Conservation (phyloP, 2,888 invertebrate species). For the Polyploca ridens region DNA sequence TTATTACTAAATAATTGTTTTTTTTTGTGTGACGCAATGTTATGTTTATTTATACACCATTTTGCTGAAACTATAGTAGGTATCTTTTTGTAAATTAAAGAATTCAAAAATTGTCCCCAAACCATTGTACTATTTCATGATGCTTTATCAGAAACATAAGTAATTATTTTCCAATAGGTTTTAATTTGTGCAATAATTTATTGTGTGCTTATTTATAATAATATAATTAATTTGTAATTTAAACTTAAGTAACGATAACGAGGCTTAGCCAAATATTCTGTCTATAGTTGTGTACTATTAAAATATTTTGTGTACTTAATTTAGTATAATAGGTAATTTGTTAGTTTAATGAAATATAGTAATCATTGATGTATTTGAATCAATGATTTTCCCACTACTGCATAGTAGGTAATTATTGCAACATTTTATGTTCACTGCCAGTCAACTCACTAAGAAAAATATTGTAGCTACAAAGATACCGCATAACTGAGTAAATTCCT, state of each 20-base stretch:
- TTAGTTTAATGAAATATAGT: neutral
- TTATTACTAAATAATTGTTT: too few species aligned
- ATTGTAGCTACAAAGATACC: too few species aligned
- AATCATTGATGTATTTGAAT: neutral
- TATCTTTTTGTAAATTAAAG: too few species aligned
- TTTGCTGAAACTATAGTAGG: too few species aligned
- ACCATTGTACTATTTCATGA: neutral
- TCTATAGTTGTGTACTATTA: conserved; percentile 16
- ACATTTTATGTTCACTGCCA: too few species aligned
- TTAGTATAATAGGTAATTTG: conserved; percentile 3
- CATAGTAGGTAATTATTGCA: too few species aligned
- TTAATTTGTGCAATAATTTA: conserved; percentile 40
- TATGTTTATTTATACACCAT: too few species aligned
- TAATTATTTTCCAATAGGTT: conserved; percentile 21
- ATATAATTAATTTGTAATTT: conserved; percentile 17
- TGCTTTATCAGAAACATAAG: neutral
- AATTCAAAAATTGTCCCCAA: neutral
- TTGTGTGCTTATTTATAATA: conserved; percentile 32
- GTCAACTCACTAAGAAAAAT: too few species aligned
- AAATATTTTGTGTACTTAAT: conserved; percentile 8
- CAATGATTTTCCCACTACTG: too few species aligned
- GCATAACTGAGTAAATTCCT: too few species aligned
- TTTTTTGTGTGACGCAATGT: too few species aligned
- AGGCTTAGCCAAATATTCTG: conserved; percentile 43
- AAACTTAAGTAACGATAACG: neutral